These are phyloP conservation scores for Zenarchopterus dispar DNA, from an alignment of 2,797 vertebrate species.

Conservation along the genomic window DNA sequence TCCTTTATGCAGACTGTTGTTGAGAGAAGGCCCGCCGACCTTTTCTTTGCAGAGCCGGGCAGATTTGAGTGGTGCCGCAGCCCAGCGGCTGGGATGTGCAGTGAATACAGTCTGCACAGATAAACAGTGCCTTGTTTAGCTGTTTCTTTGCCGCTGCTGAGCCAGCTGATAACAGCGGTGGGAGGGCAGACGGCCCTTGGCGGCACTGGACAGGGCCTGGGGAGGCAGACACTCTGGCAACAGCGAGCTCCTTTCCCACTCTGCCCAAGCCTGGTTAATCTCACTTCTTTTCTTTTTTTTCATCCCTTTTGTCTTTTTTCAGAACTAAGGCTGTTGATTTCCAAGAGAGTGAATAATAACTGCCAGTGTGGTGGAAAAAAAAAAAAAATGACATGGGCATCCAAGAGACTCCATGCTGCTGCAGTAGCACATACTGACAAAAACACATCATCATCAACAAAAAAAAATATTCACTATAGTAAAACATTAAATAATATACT, in stretches of 20 bases:
- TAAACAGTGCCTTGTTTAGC: slow-evolving; percentile 91
- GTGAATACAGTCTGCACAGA: slow-evolving; percentile 87
- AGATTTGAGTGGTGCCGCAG: slow-evolving; percentile 88
- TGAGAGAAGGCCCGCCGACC: slow-evolving; percentile 70
- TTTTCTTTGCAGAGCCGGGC: slow-evolving; percentile 76
- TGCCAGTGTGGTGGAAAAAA: slow-evolving; percentile 44
- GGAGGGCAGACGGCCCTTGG: slow-evolving; percentile 80
- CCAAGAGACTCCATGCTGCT: slow-evolving; percentile 20
- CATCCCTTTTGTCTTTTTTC: slow-evolving; percentile 80
- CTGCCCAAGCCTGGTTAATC: slow-evolving; percentile 69
- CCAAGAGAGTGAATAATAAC: slow-evolving; percentile 69
- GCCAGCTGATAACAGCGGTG: slow-evolving; percentile 88
- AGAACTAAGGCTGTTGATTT: slow-evolving; percentile 78
- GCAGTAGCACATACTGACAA: too few species aligned
- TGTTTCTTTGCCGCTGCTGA: slow-evolving; percentile 86
- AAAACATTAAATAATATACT: background rate
- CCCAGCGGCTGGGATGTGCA: slow-evolving; percentile 84
- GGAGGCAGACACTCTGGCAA: slow-evolving; percentile 93
- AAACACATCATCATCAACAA: background rate
- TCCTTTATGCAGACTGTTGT: slow-evolving; percentile 77
- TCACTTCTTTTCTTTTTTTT: slow-evolving; percentile 71
- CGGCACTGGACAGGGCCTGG: slow-evolving; percentile 85
- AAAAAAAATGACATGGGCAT: slow-evolving; percentile 42
- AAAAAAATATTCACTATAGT: slow-evolving; percentile 6
- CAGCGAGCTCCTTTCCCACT: slow-evolving; percentile 79